Evolutionary conservation across 2,888 invertebrate genomes (phyloP).

Genomic region (Pristionchus arcanus): DNA sequence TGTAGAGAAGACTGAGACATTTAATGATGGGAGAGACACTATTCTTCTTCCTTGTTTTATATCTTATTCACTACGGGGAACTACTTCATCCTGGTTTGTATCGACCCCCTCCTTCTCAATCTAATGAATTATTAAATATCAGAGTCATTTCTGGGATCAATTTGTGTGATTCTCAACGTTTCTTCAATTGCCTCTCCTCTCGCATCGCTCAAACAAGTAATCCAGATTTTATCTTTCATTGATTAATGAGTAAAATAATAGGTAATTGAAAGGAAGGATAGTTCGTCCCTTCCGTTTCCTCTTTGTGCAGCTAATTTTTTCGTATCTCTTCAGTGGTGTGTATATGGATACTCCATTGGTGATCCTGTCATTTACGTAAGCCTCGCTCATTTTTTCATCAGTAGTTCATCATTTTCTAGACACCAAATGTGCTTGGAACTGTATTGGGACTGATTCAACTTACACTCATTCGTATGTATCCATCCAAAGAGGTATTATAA

Average conservation of each 20-base stretch:
- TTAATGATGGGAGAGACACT: slow-evolving; percentile 11
- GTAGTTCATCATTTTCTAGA: slow-evolving; percentile 82
- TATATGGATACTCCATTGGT: slow-evolving; percentile 88
- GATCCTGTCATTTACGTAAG: slow-evolving; percentile 88
- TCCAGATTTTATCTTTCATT: background rate
- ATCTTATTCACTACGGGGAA: slow-evolving; percentile 24
- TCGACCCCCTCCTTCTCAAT: background rate
- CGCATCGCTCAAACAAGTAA: slow-evolving; percentile 65
- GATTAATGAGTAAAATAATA: background rate
- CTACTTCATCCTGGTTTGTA: slow-evolving; percentile 9
- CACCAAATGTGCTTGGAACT: slow-evolving; percentile 89
- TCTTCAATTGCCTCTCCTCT: slow-evolving; percentile 74
- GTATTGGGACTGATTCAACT: slow-evolving; percentile 87
- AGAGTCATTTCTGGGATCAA: slow-evolving; percentile 62
- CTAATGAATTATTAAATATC: background rate
- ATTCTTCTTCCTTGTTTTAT: background rate
- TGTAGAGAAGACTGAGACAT: slow-evolving; percentile 20
- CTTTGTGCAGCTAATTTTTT: slow-evolving; percentile 89
- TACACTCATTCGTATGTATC: slow-evolving; percentile 87
- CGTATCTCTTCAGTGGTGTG: slow-evolving; percentile 88
- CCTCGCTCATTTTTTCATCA: background rate
- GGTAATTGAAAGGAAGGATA: slow-evolving; percentile 76
- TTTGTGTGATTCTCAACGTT: slow-evolving; percentile 76
- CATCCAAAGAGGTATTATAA: slow-evolving; percentile 75
- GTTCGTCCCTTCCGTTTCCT: slow-evolving; percentile 91